phyloP scores from a whole-genome alignment of 2,797 vertebrate genomes.

The Gallinago solitaria region DNA sequence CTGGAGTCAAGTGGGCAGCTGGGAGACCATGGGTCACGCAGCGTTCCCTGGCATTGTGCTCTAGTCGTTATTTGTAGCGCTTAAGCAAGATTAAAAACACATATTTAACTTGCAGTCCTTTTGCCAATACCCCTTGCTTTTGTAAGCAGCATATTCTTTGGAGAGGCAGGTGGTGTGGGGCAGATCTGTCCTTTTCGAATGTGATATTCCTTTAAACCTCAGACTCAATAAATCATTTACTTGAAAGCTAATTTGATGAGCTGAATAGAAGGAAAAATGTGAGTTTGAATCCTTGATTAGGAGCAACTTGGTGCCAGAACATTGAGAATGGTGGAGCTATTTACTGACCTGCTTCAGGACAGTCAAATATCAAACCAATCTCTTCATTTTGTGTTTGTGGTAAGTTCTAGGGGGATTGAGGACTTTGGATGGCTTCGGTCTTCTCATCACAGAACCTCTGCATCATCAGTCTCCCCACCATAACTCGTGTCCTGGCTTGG shows the following conservation, averaged over 20 bases:
- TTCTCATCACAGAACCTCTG: not conserved
- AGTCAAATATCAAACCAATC: not conserved
- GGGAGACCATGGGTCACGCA: not conserved
- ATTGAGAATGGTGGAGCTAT: not conserved
- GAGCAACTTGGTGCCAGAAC: not conserved
- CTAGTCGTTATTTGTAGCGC: not conserved
- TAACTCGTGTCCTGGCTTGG: not conserved
- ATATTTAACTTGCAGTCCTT: not conserved
- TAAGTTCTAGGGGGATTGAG: not conserved
- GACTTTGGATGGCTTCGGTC: not conserved
- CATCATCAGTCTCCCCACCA: not conserved
- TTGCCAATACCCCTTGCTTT: not conserved
- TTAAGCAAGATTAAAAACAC: slow-evolving; percentile 46
- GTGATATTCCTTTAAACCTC: not conserved
- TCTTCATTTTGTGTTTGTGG: not conserved
- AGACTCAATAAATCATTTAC: not conserved
- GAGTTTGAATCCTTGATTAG: not conserved
- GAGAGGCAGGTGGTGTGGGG: not conserved
- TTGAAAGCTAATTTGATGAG: not conserved
- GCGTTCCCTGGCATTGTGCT: not conserved
- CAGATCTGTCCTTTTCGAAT: not conserved
- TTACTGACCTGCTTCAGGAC: not conserved
- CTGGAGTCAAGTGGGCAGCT: not conserved
- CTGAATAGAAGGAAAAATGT: not conserved
- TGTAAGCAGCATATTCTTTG: not conserved